Percentiles rank a stretch among this genome's conserved stretches.
These are phyloP conservation scores for Connochaetes taurinus DNA, from an alignment of 2,113 vertebrate species.

Conservation along the genomic window DNA sequence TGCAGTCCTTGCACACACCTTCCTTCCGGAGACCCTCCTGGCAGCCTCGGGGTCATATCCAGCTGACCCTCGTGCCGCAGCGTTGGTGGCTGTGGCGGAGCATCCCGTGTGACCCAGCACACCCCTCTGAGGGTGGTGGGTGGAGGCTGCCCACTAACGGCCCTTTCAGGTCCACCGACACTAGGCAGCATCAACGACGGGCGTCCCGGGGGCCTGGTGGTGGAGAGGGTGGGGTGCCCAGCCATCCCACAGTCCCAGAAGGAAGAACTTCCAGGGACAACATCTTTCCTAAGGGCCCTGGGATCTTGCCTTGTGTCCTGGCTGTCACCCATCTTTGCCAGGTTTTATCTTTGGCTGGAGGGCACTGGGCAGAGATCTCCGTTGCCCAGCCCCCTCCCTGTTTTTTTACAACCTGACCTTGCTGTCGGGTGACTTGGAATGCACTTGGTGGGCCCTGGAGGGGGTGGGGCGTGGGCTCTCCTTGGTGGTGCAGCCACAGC, in stretches of 20 bases:
- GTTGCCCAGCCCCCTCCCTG: rapidly evolving
- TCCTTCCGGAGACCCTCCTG: background rate
- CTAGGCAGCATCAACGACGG: no score
- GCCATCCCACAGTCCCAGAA: background rate
- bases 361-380: background rate
- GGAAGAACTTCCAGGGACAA: background rate
- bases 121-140: background rate
- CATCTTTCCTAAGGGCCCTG: background rate
- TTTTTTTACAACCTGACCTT: background rate
- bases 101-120: background rate
- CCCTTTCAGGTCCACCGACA: background rate
- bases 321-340: rapidly evolving
- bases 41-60: rapidly evolving
- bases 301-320: no score
- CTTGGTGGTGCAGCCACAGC: no score
- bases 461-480: rapidly evolving
- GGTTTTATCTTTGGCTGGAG: background rate
- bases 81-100: background rate
- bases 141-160: no score
- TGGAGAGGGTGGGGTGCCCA: background rate
- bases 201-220: background rate
- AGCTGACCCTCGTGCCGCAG: rapidly evolving
- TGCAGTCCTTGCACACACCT: rapidly evolving
- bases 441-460: background rate
- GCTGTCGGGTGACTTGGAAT: background rate